A percentile compares a stretch with the other conserved stretches of the same genome.
Conservation (phyloP, 35 echinoderm and acorn worm species). For the Diadema setosum region DNA sequence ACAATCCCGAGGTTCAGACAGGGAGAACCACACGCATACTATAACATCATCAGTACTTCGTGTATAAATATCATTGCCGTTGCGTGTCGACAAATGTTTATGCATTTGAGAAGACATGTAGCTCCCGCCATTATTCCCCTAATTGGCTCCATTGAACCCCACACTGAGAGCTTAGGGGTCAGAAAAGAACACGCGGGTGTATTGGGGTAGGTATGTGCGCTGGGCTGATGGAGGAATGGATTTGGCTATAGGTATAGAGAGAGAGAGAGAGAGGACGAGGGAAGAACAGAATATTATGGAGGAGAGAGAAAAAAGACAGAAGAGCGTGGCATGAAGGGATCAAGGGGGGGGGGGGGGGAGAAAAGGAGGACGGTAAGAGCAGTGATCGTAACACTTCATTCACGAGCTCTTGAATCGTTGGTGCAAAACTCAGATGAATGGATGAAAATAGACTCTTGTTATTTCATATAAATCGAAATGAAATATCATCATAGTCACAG, state of each 20-base stretch:
- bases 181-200: neutral
- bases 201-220: neutral
- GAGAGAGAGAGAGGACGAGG: neutral
- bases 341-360: neutral
- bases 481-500: too few relatives aligned
- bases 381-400: too few relatives aligned
- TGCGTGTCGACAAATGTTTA: conserved; percentile 3
- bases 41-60: too few relatives aligned
- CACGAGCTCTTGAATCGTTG: too few relatives aligned
- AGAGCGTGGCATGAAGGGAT: neutral
- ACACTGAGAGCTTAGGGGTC: neutral
- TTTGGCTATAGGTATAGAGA: neutral
- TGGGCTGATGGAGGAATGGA: too few relatives aligned
- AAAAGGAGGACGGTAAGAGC: neutral
- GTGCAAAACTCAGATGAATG: too few relatives aligned
- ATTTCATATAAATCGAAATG: too few relatives aligned
- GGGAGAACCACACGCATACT: too few relatives aligned
- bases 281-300: neutral
- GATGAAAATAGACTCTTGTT: too few relatives aligned
- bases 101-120: conserved; percentile 18
- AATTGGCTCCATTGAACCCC: conserved; percentile 11
- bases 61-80: neutral
- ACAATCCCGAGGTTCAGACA: too few relatives aligned
- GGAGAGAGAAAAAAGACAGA: neutral
- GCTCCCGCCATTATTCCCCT: neutral